These are phyloP conservation scores for Oscheius sp. DNA, from an alignment of 2,888 invertebrate genomes.

Conservation along the genomic window DNA sequence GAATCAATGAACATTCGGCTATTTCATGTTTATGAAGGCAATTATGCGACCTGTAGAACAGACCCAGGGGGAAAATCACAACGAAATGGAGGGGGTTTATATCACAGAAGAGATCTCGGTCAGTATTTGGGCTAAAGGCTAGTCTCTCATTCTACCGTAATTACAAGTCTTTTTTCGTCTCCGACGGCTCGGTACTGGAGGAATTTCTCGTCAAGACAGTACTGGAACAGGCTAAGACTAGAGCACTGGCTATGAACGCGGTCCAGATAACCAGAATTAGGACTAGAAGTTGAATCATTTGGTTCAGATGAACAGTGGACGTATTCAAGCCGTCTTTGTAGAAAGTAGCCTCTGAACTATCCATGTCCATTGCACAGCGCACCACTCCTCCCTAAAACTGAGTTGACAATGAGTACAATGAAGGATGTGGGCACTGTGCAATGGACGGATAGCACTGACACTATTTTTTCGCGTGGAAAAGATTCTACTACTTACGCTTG, in stretches of 20 bases:
- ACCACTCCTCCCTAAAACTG: conserved; percentile 53
- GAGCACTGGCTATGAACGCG: conserved; percentile 33
- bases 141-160: background rate
- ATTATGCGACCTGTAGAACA: conserved; percentile 29
- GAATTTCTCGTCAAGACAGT: background rate
- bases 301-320: conserved; percentile 21
- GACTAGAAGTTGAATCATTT: conserved; percentile 34
- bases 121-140: too few relatives aligned
- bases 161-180: conserved; percentile 3
- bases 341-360: background rate
- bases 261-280: conserved; percentile 36
- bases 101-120: too few relatives aligned
- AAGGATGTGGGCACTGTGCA: conserved; percentile 12
- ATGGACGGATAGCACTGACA: background rate
- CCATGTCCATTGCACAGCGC: conserved; percentile 53
- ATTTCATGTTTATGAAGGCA: background rate
- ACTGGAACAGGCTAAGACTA: conserved; percentile 18
- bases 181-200: background rate
- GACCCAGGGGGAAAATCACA: conserved; percentile 18
- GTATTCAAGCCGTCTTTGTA: conserved; percentile 18
- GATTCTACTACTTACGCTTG: conserved; percentile 8
- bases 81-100: background rate
- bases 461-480: background rate
- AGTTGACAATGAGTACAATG: background rate
- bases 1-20: too few relatives aligned